A percentile compares a stretch with the other conserved stretches of the same genome.
Conservation (phyloP, 2,888 invertebrate genomes). For the Ethmia dodecea region DNA sequence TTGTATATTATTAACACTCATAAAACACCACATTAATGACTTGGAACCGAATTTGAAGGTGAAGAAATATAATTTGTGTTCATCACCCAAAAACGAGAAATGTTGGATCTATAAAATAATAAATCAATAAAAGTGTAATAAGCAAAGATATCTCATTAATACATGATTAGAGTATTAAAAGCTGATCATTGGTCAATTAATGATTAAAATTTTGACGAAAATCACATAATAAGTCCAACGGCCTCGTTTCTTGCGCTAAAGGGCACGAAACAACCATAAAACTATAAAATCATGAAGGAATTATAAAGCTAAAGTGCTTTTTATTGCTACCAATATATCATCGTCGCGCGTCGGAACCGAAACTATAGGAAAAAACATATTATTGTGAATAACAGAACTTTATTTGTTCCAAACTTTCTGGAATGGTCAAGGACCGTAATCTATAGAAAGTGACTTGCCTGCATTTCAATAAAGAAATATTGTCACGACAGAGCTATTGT, state of each 20-base stretch:
- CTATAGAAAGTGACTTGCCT: slow-evolving; percentile 53
- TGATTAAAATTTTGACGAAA: slow-evolving; percentile 32
- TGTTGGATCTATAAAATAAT: slow-evolving; percentile 1
- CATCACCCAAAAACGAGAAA: no score
- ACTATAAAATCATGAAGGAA: slow-evolving; percentile 62
- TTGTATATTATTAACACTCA: no score
- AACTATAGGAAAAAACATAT: slow-evolving; percentile 29
- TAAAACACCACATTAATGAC: no score
- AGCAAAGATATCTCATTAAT: slow-evolving; percentile 11
- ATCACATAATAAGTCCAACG: slow-evolving; percentile 46
- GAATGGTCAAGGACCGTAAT: slow-evolving; percentile 60
- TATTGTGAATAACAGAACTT: slow-evolving; percentile 42
- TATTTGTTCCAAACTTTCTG: slow-evolving; percentile 47
- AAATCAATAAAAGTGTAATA: slow-evolving; percentile 7
- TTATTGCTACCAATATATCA: slow-evolving; percentile 66
- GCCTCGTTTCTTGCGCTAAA: slow-evolving; percentile 43
- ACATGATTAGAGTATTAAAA: slow-evolving; percentile 39
- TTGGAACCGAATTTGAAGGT: no score
- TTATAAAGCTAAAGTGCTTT: slow-evolving; percentile 50
- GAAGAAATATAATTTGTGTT: no score
- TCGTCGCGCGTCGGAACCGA: slow-evolving; percentile 44
- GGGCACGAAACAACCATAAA: slow-evolving; percentile 57
- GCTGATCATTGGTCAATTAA: slow-evolving; percentile 50
- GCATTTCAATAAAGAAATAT: slow-evolving; percentile 47
- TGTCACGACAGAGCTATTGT: slow-evolving; percentile 62